These are phyloP conservation scores for Eumaeus atala DNA, from an alignment of 1,140 invertebrate genomes.

Conservation along the genomic window DNA sequence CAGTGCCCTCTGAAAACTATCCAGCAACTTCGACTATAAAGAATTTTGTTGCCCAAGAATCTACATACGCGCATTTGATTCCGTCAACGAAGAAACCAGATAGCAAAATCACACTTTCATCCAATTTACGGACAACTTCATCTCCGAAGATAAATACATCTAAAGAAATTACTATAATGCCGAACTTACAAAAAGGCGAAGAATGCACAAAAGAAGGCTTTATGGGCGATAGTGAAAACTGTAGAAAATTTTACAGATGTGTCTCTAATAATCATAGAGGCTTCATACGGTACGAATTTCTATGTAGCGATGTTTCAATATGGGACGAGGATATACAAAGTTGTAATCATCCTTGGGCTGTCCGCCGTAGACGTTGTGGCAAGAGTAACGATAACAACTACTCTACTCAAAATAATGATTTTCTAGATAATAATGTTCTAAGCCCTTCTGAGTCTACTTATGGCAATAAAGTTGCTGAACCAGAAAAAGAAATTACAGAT, in stretches of 20 bases:
- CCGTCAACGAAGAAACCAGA: not conserved
- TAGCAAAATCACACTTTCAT: not conserved
- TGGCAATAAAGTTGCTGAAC: slow-evolving; percentile 10
- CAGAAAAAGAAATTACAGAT: no score
- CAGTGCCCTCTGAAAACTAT: not conserved
- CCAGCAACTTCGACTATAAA: not conserved
- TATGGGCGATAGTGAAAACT: slow-evolving; percentile 79
- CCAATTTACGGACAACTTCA: not conserved
- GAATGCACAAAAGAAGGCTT: slow-evolving; percentile 77
- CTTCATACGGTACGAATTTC: slow-evolving; percentile 80
- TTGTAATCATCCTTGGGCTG: slow-evolving; percentile 81
- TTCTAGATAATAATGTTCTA: not conserved
- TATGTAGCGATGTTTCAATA: slow-evolving; percentile 81
- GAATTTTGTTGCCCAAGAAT: not conserved
- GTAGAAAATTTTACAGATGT: slow-evolving; percentile 86
- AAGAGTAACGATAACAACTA: slow-evolving; percentile 14
- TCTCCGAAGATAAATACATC: not conserved
- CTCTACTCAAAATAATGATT: not conserved
- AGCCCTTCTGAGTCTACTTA: not conserved
- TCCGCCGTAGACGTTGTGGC: slow-evolving; percentile 54
- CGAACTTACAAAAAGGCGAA: slow-evolving; percentile 21
- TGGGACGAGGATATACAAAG: slow-evolving; percentile 80
- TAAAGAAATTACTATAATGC: slow-evolving; percentile 10
- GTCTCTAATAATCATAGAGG: slow-evolving; percentile 76
- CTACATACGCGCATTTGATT: not conserved